phyloP scores from a whole-genome alignment of 2,888 invertebrate genomes.

The Eumerus sabulonum region DNA sequence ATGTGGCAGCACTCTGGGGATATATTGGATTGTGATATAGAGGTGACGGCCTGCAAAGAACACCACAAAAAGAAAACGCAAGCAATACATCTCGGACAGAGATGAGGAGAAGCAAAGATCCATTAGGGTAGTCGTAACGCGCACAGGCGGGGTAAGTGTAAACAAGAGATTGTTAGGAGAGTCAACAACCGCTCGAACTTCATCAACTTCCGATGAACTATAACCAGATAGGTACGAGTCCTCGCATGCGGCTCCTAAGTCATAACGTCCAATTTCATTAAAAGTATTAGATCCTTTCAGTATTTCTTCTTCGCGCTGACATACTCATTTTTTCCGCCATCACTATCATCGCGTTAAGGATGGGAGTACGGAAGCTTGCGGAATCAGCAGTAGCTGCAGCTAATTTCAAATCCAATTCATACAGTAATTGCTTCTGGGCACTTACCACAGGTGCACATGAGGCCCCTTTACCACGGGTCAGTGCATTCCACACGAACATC shows the following conservation, averaged over 20 bases:
- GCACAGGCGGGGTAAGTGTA: conserved; percentile 9
- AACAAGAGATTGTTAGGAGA: conserved; percentile 2
- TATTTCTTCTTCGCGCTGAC: conserved; percentile 45
- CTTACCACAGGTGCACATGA: conserved; percentile 66
- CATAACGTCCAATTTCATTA: conserved; percentile 60
- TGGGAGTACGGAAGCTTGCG: neutral
- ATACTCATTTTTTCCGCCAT: conserved; percentile 39
- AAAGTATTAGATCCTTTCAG: conserved; percentile 43
- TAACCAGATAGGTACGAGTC: neutral
- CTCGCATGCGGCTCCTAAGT: conserved; percentile 5
- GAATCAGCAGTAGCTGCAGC: conserved; percentile 46
- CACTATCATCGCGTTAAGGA: neutral
- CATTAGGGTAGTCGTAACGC: neutral
- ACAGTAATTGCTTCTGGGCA: conserved; percentile 63
- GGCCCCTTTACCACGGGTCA: conserved; percentile 36
- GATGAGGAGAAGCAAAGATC: too few relatives aligned
- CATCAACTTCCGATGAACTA: neutral
- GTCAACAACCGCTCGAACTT: too few relatives aligned
- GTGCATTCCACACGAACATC: neutral
- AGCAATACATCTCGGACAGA: neutral
- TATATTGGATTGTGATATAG: conserved; percentile 32
- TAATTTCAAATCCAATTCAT: conserved; percentile 68
- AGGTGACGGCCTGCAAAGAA: conserved; percentile 21
- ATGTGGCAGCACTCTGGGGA: conserved; percentile 10
- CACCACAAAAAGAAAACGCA: neutral